These are phyloP conservation scores for Motacilla alba DNA, from an alignment of 2,113 vertebrate genomes.

Conservation along the genomic window DNA sequence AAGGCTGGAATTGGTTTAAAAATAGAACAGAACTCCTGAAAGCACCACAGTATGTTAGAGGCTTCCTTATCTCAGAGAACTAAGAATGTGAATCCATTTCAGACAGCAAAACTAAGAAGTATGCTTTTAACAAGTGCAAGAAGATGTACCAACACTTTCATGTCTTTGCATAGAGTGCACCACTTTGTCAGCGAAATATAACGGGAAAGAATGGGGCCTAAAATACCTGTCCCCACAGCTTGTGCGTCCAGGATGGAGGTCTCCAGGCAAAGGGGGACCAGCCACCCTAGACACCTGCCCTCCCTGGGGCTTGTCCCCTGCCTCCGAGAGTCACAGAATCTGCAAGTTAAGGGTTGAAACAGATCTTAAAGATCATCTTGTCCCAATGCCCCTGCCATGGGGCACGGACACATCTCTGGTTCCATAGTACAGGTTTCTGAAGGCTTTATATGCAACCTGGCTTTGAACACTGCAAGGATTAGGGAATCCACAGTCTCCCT, in stretches of 20 bases:
- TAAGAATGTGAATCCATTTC: background rate
- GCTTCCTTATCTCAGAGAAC: background rate
- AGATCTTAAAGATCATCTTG: no score
- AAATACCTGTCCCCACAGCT: fast-evolving
- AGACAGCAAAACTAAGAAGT: fast-evolving
- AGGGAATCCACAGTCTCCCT: no score
- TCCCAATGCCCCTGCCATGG: fast-evolving
- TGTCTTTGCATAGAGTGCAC: fast-evolving
- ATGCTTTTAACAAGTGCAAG: background rate
- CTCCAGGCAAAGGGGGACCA: fast-evolving
- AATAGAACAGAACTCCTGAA: background rate
- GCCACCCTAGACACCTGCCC: background rate
- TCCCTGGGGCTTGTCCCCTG: no score
- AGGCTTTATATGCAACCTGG: background rate
- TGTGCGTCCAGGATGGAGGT: fast-evolving
- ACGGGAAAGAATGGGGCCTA: fast-evolving
- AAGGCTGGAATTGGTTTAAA: background rate
- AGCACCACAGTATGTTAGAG: background rate
- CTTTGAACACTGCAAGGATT: no score
- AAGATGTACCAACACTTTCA: fast-evolving
- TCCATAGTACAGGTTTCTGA: background rate
- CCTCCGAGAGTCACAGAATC: background rate
- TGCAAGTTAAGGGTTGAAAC: no score
- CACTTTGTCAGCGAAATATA: background rate
- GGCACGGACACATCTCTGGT: background rate